Evolutionary conservation across 2,888 invertebrate genomes (phyloP), one percentile per base, ranked within the genome.

Genomic region (Ichneumon xanthorius): DNA sequence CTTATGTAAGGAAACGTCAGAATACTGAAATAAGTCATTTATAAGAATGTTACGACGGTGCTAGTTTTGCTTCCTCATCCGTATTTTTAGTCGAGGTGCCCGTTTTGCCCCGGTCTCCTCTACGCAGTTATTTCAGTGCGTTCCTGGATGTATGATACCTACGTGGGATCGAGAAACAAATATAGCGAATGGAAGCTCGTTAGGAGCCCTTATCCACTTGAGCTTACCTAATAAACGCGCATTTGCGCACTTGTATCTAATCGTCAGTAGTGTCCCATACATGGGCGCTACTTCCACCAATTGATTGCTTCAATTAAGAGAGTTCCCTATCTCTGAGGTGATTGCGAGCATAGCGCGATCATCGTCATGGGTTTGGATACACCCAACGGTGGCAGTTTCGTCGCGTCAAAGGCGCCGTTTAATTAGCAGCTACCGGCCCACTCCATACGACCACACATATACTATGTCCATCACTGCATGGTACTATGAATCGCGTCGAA

Each of bases 331-430:
- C 19, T 55, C 53, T n/a, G 70, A 71, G 33, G 53, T 48, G 75
- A 75, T 45, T 40, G 55, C 58, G n/a, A 16, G 58, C 61, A 65
- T 48, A 68, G 53, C 65, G 22, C 73, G 50, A 79, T 63, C 55
- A 73, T 63, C 53, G 14, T 14, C 26, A 68, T 67, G 73, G 55
- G 37, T 53, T 71, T 77, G 30, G 48, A 33, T 82, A 33, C 53
- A 48, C 45, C 65, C 45, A 63, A 71, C 71, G 63, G 33, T 40
- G 45, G 63, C 71, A 82, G 83, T 89, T 86, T 86, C 77, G 63
- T 82, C 87, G 71, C 88, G 86, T 91, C 90, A 90, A 91, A 90
- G 91, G 89, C 79, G 88, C 88, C 89, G 89, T 90, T 90, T 90
- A 90, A 91, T 91, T 91, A 91, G 87, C 89, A 89, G 88, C 87